These are phyloP conservation scores for Artibeus jamaicensis DNA, from an alignment of 2,797 vertebrate species.

Conservation along the genomic window DNA sequence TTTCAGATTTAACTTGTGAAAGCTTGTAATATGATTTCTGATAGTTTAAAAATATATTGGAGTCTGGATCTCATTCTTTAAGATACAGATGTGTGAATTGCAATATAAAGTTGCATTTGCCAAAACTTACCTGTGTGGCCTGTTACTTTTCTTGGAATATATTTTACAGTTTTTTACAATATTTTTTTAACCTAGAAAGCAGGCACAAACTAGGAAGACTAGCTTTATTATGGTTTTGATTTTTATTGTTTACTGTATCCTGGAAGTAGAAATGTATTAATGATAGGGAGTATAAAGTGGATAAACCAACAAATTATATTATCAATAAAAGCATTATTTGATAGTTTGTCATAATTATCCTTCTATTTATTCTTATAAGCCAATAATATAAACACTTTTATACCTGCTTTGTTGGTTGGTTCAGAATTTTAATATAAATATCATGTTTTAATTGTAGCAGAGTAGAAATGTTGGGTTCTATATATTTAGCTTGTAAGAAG, in stretches of 20 bases:
- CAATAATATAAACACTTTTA: conserved; percentile 77
- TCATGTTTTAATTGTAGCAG: conserved; percentile 75
- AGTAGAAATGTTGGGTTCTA: conserved; percentile 59
- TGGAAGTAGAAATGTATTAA: conserved; percentile 82
- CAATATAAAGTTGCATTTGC: conserved; percentile 99
- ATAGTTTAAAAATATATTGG: conserved; percentile 99
- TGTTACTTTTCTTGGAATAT: conserved; percentile 99
- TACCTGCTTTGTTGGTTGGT: conserved; percentile 63
- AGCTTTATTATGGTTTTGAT: conserved; percentile 77
- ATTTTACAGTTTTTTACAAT: conserved; percentile 96
- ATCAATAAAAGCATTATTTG: conserved; percentile 82
- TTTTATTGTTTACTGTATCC: conserved; percentile 81
- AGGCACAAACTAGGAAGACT: conserved; percentile 84
- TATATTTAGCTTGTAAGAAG: conserved; percentile 57
- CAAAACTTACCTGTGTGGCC: conserved; percentile 99
- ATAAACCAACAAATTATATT: conserved; percentile 83
- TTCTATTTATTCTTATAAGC: conserved; percentile 79
- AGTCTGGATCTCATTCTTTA: conserved; percentile 99
- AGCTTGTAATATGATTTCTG: conserved; percentile 99
- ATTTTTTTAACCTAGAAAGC: conserved; percentile 85
- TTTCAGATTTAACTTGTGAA: conserved; percentile 95
- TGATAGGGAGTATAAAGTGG: conserved; percentile 81
- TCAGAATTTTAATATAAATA: conserved; percentile 76
- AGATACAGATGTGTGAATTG: conserved; percentile 99
- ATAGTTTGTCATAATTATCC: conserved; percentile 80